Evolutionary conservation across 2,113 vertebrate species (phyloP), one percentile per base, ranked within the genome.

Genomic region (Chinchilla lanigera): DNA sequence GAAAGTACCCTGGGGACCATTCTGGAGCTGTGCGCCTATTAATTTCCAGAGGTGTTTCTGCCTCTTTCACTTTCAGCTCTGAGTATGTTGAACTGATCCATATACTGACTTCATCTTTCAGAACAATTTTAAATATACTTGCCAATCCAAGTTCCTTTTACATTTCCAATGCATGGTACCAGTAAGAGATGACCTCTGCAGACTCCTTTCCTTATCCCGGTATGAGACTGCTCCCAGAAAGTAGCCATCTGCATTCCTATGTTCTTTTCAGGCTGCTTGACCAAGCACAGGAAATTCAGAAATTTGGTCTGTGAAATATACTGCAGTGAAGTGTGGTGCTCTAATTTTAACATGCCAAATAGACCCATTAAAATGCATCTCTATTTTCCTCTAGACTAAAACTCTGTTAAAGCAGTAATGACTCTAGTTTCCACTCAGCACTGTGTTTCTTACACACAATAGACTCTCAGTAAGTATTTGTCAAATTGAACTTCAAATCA

Each of bases 401-500:
- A 63, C 41, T 41, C 60, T 86, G 52, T 41, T 84, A 90, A 52
- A 80, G 17, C 19, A 67, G n/a, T 2, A 44, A 19, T 26, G 20
- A 47, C 41, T 33, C 20, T 26, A 50, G 71, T 71, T 73, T 90
- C 47, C 28, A 10, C 17, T 82, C 9, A 75, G 60, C 38, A 54
- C 85, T 13, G 6, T 69, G 47, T 22, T 77, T 77, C 16, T 52
- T 58, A 26, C 4, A 41, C 38, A 92, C 24, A 19, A 17, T 35
- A 73, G 56, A 81, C 26, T 38, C 41, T 87, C 86, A 91, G 13
- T 54, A 38, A 22, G 38, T 56, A 20, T 89, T 56, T 93, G 67
- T 50, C 69, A 38, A 78, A 50, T 4, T 44, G 35, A 89, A 73
- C 58, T 94, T 75, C 89, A 97, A 96, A 84, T 10, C 30, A 91